phyloP scores from a whole-genome alignment of 2,113 vertebrate species.

The Zosterops hypoxanthus region DNA sequence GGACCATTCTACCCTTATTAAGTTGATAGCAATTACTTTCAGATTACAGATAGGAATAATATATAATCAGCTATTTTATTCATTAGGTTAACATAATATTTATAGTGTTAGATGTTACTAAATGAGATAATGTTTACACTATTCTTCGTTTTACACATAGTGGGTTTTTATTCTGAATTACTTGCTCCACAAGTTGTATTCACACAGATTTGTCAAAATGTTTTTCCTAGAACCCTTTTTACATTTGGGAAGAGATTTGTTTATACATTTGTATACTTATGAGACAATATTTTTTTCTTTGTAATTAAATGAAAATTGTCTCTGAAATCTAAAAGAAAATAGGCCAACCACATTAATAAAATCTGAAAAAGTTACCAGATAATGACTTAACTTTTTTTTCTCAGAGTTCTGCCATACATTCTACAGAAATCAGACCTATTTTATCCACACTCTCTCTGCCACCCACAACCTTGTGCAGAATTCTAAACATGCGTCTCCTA shows the following conservation, averaged over 20 bases:
- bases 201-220: background rate
- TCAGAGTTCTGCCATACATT: background rate
- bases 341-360: background rate
- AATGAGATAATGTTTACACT: background rate
- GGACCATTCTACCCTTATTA: background rate
- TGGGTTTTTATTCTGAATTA: background rate
- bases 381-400: background rate
- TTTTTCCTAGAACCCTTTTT: background rate
- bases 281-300: background rate
- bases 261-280: background rate
- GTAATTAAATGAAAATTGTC: background rate
- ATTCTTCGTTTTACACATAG: background rate
- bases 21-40: background rate
- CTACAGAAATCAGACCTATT: background rate
- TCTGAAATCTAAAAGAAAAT: background rate
- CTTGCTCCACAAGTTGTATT: background rate
- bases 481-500: accelerated
- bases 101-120: background rate
- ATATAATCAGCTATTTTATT: background rate
- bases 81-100: background rate
- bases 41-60: background rate
- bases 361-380: background rate
- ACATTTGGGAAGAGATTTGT: background rate
- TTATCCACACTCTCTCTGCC: background rate
- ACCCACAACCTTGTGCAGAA: no score